These are phyloP conservation scores for Nannobrachium achirus DNA, from an alignment of 2,113 vertebrate species.

Conservation along the genomic window DNA sequence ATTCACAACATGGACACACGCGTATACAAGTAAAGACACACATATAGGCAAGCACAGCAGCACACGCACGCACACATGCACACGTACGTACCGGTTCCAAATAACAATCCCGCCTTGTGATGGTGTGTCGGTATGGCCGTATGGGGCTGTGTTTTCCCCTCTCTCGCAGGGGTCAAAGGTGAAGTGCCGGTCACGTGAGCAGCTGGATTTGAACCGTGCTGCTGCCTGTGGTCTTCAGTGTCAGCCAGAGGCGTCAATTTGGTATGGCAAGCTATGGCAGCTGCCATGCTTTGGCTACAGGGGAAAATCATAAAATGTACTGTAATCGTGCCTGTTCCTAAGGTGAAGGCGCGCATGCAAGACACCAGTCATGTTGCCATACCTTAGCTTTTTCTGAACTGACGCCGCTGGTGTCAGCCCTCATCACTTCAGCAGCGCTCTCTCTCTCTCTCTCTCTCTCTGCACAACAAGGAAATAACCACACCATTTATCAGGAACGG, in stretches of 20 bases:
- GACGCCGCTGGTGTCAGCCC: too few species aligned
- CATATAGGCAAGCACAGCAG: slow-evolving; percentile 12
- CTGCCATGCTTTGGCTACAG: too few species aligned
- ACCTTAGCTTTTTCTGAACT: too few species aligned
- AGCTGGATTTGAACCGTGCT: slow-evolving; percentile 63
- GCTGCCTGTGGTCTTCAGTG: slow-evolving; percentile 55
- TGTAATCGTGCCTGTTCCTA: too few species aligned
- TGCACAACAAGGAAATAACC: background rate
- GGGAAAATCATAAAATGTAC: too few species aligned
- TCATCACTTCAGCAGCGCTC: slow-evolving; percentile 50
- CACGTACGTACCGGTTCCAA: too few species aligned
- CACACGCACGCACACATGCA: slow-evolving; percentile 2
- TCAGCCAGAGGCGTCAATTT: too few species aligned
- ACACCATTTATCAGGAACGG: background rate
- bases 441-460: slow-evolving; percentile 7
- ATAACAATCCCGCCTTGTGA: slow-evolving; percentile 48
- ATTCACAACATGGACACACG: slow-evolving; percentile 35
- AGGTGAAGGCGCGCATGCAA: too few species aligned
- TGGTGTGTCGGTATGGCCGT: slow-evolving; percentile 37
- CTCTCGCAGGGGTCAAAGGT: slow-evolving; percentile 37
- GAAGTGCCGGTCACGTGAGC: slow-evolving; percentile 63
- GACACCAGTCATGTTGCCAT: too few species aligned
- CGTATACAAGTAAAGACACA: slow-evolving; percentile 13
- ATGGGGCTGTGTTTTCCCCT: slow-evolving; percentile 14
- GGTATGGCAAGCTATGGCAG: too few species aligned